Base-by-base conservation (phyloP, 1,140 invertebrate genomes). In the Globodera rostochiensis region DNA sequence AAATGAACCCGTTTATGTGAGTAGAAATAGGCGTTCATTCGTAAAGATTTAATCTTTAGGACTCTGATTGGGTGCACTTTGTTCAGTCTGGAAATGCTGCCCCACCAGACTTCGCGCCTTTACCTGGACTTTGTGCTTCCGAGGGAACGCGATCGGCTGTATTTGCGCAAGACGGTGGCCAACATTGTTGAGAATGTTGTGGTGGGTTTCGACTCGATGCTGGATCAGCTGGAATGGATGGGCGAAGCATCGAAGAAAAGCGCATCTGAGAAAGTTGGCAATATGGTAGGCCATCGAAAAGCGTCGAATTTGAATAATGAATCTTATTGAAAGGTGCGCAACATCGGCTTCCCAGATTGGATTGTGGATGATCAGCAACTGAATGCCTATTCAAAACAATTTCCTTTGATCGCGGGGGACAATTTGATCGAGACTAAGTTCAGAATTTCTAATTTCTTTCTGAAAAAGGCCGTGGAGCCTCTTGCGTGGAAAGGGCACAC, bases 191-290 rank as follows among this genome's bases (percentile, higher is more conserved):
- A 79, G 79, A 87, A 49, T 74, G 67, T 87, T 64, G 73, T 87
- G 60, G 81, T 77, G n/a, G 83, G 81, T 19, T 88, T 88, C 82
- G 84, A 88, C 36, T 80, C 83, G 36, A 87, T 87, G 86, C 60
- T 88, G 67, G 88, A 88, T 78, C 86, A 88, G 77, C 76, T 88
- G 13, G 71, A 79, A 53, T 88, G 87, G 87, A 89, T 88, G 88
- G 82, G 74, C 13, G 15, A 19, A 45, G 53, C 53, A 15, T 84
- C 88, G 2, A 88, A 90, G 76, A 60, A 73, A n/a, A 80, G 81
- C 15, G 87, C 87, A 5, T 88, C 88, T 60, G 53, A 64, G 13
- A 88, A 88, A 75, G 88, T 88, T 36, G 77, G 82, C 21, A 82
- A 89, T 46, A 74, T 88, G 5, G 84, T 86, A 6, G 78, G 36